These are phyloP conservation scores for Nipponia nippon DNA, from an alignment of 2,113 vertebrate genomes.

Conservation along the genomic window DNA sequence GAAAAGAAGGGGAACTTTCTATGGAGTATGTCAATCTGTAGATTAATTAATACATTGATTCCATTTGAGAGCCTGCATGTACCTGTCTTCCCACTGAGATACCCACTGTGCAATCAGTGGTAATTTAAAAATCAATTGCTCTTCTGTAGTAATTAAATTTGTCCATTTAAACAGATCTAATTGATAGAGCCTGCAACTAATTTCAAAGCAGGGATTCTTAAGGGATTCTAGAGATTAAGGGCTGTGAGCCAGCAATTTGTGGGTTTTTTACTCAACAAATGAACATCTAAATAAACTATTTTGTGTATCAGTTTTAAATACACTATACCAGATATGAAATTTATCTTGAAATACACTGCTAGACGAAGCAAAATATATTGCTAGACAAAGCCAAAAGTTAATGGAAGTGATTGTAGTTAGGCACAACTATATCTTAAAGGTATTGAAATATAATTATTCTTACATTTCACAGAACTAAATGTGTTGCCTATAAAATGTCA, in stretches of 20 bases:
- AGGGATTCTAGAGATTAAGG: conserved; percentile 66
- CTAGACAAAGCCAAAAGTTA: neutral
- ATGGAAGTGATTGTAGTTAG: neutral
- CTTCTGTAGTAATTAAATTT: conserved; percentile 78
- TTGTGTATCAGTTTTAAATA: neutral
- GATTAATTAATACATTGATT: conserved; percentile 75
- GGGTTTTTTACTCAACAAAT: conserved; percentile 23
- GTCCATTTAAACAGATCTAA: conserved; percentile 75
- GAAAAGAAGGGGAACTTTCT: neutral
- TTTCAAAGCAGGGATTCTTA: conserved; percentile 66
- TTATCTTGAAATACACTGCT: conserved; percentile 32
- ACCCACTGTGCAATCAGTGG: conserved; percentile 70
- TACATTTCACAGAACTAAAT: neutral
- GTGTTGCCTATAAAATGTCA: neutral
- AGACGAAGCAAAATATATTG: conserved; percentile 10
- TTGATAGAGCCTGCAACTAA: conserved; percentile 74
- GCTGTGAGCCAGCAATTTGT: conserved; percentile 51
- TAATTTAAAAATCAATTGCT: conserved; percentile 80
- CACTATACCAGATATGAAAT: neutral
- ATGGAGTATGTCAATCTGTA: conserved; percentile 47
- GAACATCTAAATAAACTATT: neutral
- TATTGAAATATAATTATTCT: neutral
- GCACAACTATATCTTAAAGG: neutral
- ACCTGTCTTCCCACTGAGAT: conserved; percentile 71
- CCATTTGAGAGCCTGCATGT: conserved; percentile 67